These are phyloP conservation scores for Leptosomus discolor DNA, from an alignment of 2,113 vertebrate genomes.

Conservation along the genomic window DNA sequence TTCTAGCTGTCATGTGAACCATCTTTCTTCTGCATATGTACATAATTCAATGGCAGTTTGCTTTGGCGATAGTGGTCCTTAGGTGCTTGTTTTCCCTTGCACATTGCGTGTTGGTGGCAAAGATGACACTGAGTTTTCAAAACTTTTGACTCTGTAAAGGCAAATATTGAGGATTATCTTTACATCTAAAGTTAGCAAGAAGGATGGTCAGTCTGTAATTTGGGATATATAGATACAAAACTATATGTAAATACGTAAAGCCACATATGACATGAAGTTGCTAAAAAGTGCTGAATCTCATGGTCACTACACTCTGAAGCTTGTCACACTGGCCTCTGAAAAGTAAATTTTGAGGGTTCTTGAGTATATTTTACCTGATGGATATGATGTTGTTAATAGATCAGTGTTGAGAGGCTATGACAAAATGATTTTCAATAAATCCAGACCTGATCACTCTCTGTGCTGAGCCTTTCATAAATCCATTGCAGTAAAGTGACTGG, in stretches of 20 bases:
- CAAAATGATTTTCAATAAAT: not conserved
- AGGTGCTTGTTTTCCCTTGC: not conserved
- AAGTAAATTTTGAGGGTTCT: not conserved
- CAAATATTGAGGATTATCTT: not conserved
- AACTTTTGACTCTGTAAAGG: not conserved
- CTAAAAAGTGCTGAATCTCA: not conserved
- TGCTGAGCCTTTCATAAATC: not conserved
- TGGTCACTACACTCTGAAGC: not conserved
- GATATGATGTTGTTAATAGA: not conserved
- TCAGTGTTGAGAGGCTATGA: not conserved
- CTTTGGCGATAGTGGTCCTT: not conserved
- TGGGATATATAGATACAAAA: not conserved
- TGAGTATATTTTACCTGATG: not conserved
- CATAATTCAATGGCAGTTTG: not conserved
- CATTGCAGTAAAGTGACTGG: not conserved
- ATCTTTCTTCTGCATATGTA: not conserved
- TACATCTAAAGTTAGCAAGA: not conserved
- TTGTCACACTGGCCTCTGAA: not conserved
- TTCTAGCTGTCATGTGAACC: rapidly evolving
- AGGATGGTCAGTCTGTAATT: not conserved
- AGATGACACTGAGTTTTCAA: not conserved
- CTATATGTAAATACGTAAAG: not conserved
- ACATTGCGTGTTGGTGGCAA: not conserved
- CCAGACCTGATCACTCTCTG: not conserved
- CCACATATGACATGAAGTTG: not conserved